Base-by-base conservation (phyloP, 2,113 vertebrate species). In the Lophius piscatorius region DNA sequence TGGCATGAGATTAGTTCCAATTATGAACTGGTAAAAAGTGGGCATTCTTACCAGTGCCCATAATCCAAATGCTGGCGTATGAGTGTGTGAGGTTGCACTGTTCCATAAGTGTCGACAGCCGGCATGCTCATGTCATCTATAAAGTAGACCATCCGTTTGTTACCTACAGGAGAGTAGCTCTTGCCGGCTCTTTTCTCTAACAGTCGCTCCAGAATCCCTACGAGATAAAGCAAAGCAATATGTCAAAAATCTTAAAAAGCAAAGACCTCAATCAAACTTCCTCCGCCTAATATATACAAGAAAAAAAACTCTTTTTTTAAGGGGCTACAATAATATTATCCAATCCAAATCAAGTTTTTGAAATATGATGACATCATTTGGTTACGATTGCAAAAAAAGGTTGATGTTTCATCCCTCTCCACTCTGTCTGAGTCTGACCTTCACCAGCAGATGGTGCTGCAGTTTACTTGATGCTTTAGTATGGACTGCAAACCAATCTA, bases 101-200 rank as follows among this genome's bases (percentile, higher is more conserved):
- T 92, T 80, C 91, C 88, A 4, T 90, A 93, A 14, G 18, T 39
- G 59, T 94, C 92, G 34, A 91, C 84, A 70, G 88, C 88, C 4
- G 92, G 87, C 87, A 93, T 87, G 63, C 94, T 95, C 71, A 95
- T 76, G 72, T 94, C 91, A 21, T 93, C 92, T 40, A 93, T 87
- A 61, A 95, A 92, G 84, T 84, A 94, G 33, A 86, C 47, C 48
- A 93, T 58, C 56, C 85, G 93, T 67, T 88, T 91, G 76, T 91
- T 94, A 69, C 91, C 92, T 47, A 76, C 50, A 16, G 92, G 92
- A 17, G 87, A 84, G 59, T 86, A 93, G 49, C 70, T 93, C 65
- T 76, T 84, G 17, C 89, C 90, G 50, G 86, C 84, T 80, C 92
- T 93, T 87, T 93, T 95, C 84, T 94, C 91, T 55, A 93, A 80